phyloP scores from a whole-genome alignment of 2,113 vertebrate species.

The Perognathus longimembris region DNA sequence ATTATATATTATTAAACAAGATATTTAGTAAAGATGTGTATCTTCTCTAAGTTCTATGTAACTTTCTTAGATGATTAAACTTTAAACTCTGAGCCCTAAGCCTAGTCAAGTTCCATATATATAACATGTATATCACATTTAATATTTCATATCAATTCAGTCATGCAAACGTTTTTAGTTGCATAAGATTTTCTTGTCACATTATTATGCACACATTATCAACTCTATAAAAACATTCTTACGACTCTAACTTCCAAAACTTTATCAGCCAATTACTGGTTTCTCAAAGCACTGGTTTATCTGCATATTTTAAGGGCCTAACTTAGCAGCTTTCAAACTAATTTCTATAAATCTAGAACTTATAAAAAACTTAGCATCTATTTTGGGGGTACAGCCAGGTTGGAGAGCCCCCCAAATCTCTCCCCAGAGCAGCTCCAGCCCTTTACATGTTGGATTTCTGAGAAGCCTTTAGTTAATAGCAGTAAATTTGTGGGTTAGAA shows the following conservation, averaged over 20 bases:
- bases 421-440: not conserved
- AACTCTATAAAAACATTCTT: not conserved
- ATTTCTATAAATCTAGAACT: not conserved
- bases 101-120: too few species aligned
- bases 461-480: not conserved
- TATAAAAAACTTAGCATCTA: not conserved
- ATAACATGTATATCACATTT: too few species aligned
- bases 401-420: rapidly evolving
- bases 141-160: not conserved
- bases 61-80: not conserved
- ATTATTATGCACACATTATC: not conserved
- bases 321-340: not conserved
- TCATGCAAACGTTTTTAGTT: not conserved
- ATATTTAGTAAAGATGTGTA: not conserved
- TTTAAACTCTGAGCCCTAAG: conserved; percentile 12
- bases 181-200: not conserved
- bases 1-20: not conserved
- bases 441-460: rapidly evolving
- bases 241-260: not conserved
- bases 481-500: not conserved
- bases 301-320: not conserved
- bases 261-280: not conserved
- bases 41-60: not conserved
- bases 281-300: not conserved
- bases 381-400: not conserved